Percentiles rank a stretch among this genome's conserved stretches.
These are phyloP conservation scores for Lepisosteus osseus DNA, from an alignment of 2,113 vertebrate genomes.

Conservation along the genomic window DNA sequence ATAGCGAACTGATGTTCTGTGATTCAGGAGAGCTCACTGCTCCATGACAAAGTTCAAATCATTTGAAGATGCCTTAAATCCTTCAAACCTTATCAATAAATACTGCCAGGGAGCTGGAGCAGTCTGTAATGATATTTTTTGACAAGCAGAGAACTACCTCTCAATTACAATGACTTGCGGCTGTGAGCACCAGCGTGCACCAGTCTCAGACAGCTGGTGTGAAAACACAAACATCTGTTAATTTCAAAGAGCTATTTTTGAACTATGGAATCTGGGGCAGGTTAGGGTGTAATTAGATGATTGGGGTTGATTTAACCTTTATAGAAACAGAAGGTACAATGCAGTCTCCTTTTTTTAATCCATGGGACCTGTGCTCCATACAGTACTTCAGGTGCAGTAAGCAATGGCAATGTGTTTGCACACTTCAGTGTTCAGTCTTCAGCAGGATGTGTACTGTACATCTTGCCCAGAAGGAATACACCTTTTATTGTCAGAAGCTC, in stretches of 20 bases:
- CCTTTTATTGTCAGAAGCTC: no score
- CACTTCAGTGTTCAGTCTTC: no score
- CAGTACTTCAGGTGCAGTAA: no score
- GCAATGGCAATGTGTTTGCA: no score
- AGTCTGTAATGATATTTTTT: conserved; percentile 53
- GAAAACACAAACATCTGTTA: conserved; percentile 64
- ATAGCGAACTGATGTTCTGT: conserved; percentile 21
- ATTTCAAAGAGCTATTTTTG: conserved; percentile 52
- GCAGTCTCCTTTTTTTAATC: no score
- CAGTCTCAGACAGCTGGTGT: conserved; percentile 51
- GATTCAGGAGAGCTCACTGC: conserved; percentile 35
- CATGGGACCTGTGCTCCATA: no score
- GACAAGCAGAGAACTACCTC: conserved; percentile 56
- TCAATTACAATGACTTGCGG: conserved; percentile 46
- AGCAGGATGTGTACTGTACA: no score
- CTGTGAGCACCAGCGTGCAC: conserved; percentile 38
- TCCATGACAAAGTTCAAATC: conserved; percentile 54
- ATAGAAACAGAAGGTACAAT: conserved; percentile 1
- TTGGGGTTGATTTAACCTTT: conserved; percentile 36
- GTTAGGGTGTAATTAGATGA: conserved; percentile 53
- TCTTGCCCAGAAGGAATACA: no score
- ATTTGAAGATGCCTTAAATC: conserved; percentile 46
- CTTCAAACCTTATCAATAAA: conserved; percentile 48
- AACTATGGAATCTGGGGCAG: conserved; percentile 53
- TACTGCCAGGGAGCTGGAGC: conserved; percentile 36